Evolutionary conservation across 2,888 invertebrate genomes (phyloP).

Genomic region (Metalampra italica): DNA sequence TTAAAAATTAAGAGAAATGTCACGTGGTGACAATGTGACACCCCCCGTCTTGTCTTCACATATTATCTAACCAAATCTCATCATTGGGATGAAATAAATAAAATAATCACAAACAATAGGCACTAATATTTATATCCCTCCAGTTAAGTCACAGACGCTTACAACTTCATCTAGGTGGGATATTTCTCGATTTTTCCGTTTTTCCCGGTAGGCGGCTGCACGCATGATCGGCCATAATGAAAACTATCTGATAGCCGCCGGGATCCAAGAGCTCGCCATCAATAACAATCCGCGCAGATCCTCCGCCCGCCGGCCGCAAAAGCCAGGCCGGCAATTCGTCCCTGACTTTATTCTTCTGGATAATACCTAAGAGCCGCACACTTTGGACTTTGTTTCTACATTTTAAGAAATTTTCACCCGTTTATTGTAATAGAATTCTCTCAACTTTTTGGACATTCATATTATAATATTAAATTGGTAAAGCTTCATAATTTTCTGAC

Average conservation of each 20-base stretch:
- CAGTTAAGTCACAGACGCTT: constrained; percentile 41
- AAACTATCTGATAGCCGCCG: constrained; percentile 52
- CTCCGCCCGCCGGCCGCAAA: constrained; percentile 47
- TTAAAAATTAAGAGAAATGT: no score
- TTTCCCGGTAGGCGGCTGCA: constrained; percentile 15
- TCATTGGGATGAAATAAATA: no score
- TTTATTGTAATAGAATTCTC: neutral
- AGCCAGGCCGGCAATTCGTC: constrained; percentile 59
- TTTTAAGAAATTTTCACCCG: neutral
- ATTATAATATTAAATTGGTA: no score
- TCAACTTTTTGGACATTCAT: no score
- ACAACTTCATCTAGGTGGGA: constrained; percentile 15
- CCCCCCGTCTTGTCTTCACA: no score
- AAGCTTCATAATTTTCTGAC: no score
- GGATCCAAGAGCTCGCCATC: constrained; percentile 33
- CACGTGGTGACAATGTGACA: no score
- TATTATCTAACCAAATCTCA: no score
- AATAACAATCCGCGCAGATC: constrained; percentile 65
- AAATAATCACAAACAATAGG: no score
- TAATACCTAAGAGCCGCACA: constrained; percentile 26
- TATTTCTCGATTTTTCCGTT: constrained; percentile 52
- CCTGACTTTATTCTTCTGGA: constrained; percentile 48
- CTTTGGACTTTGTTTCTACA: constrained; percentile 16
- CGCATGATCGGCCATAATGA: constrained; percentile 65
- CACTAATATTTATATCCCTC: no score